These are phyloP conservation scores for Danaus chrysippus DNA, from an alignment of 2,888 invertebrate genomes.

Conservation along the genomic window DNA sequence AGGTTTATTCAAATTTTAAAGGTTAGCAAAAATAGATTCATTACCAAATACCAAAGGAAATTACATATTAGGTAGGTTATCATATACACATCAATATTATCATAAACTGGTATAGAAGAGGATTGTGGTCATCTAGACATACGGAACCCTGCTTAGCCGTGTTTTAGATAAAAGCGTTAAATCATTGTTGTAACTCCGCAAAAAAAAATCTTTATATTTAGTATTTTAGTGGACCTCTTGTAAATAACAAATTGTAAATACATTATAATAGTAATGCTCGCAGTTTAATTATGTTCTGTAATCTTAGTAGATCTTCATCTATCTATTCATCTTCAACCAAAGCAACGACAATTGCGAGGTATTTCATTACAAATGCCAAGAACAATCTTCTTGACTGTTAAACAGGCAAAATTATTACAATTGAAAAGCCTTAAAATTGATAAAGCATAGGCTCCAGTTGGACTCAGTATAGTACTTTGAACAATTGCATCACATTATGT, in stretches of 20 bases:
- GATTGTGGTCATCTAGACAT: slow-evolving; percentile 1
- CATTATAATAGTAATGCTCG: slow-evolving; percentile 10
- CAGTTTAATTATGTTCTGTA: no score
- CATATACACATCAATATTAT: not conserved
- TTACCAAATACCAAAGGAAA: slow-evolving; percentile 8
- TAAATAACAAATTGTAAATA: slow-evolving; percentile 31
- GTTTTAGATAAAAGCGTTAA: slow-evolving; percentile 1
- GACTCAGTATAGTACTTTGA: no score
- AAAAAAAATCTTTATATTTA: not conserved
- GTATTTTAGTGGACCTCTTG: slow-evolving; percentile 13
- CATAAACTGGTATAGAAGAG: not conserved
- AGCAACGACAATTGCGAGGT: no score
- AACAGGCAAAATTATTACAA: no score
- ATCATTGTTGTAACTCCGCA: not conserved
- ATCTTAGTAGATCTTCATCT: no score
- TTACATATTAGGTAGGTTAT: slow-evolving; percentile 6
- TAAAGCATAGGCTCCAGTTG: no score
- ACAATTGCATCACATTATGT: no score
- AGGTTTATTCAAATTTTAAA: not conserved
- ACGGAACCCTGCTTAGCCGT: not conserved
- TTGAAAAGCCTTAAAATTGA: no score
- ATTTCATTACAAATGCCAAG: no score
- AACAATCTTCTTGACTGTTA: no score
- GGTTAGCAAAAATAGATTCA: slow-evolving; percentile 4
- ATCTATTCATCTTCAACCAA: no score